Percentiles rank a stretch among this genome's conserved stretches.
phyloP scores from a whole-genome alignment of 2,113 vertebrate species.

The Leiothrix lutea region DNA sequence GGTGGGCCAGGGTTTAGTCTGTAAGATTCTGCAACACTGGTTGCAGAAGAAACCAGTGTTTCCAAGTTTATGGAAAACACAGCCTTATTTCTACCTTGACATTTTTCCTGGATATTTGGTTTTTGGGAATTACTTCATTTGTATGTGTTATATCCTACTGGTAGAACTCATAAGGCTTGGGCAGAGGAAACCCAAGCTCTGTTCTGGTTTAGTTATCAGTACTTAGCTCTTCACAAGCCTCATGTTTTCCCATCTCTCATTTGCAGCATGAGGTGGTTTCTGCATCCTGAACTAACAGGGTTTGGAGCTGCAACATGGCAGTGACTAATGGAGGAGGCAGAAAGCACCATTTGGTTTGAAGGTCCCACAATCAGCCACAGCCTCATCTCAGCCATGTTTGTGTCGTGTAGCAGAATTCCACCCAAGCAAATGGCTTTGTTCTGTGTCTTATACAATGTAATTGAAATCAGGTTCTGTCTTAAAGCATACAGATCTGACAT shows the following conservation, averaged over 20 bases:
- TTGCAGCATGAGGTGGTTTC: background rate
- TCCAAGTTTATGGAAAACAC: background rate
- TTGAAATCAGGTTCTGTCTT: background rate
- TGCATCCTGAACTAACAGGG: background rate
- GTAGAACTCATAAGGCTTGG: background rate
- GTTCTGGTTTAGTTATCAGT: background rate
- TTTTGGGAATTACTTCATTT: background rate
- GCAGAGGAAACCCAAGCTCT: background rate
- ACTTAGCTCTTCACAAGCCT: background rate
- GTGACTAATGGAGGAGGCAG: slow-evolving; percentile 1
- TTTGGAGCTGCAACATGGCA: background rate
- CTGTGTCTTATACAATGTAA: background rate
- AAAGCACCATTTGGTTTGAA: background rate
- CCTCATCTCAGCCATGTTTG: background rate
- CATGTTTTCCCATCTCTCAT: background rate
- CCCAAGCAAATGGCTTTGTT: background rate
- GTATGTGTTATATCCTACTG: background rate
- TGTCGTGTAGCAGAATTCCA: background rate
- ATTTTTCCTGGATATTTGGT: background rate
- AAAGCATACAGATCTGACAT: background rate
- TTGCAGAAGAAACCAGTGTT: background rate
- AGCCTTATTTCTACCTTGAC: background rate
- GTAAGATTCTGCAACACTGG: background rate
- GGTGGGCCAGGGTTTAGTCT: background rate
- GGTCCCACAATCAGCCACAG: background rate